Conservation (phyloP, 1,140 invertebrate genomes). For the Hycleus phaleratus region DNA sequence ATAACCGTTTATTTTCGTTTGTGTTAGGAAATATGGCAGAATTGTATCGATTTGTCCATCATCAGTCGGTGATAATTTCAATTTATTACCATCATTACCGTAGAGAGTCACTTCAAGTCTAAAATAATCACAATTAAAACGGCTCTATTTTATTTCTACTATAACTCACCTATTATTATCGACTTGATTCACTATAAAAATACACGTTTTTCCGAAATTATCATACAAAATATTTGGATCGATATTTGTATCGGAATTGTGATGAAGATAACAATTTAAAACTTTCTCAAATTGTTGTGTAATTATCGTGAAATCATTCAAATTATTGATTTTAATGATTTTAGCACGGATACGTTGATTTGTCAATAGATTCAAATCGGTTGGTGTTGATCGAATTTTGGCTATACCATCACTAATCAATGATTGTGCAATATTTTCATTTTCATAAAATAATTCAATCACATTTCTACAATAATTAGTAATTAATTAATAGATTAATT, state of each 20-base stretch:
- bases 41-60: constrained; percentile 43
- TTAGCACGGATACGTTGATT: constrained; percentile 31
- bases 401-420: constrained; percentile 44
- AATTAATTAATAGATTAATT: not conserved
- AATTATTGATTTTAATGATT: constrained; percentile 25
- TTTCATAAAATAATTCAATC: constrained; percentile 47
- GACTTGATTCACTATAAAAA: too few species aligned
- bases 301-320: constrained; percentile 27
- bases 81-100: constrained; percentile 47
- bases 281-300: constrained; percentile 21
- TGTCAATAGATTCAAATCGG: constrained; percentile 29
- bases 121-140: constrained; percentile 27
- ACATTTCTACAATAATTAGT: constrained; percentile 38
- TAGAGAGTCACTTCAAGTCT: constrained; percentile 54
- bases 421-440: constrained; percentile 37
- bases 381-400: not conserved
- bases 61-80: constrained; percentile 43
- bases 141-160: too few species aligned
- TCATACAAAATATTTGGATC: too few species aligned
- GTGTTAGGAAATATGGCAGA: constrained; percentile 47
- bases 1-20: constrained; percentile 44
- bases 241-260: constrained; percentile 18
- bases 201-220: too few species aligned
- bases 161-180: constrained; percentile 44
- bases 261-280: constrained; percentile 23